Evolutionary conservation across 2,113 vertebrate genomes (phyloP), one percentile per base, ranked within the genome.

Genomic region (Pseudorhombus dupliciocellatus): DNA sequence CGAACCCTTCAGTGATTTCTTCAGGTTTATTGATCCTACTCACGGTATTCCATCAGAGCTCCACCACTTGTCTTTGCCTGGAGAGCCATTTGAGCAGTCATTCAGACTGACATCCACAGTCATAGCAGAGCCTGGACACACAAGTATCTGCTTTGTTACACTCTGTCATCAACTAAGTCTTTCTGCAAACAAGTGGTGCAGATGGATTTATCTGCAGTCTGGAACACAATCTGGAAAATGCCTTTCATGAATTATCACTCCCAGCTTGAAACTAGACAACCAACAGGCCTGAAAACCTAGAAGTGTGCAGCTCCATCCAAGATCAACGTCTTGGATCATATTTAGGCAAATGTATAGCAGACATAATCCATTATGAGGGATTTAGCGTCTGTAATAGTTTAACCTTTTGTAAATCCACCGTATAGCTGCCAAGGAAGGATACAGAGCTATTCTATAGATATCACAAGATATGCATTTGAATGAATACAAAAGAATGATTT

Each of bases 121-220:
- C 95, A 97, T 96, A 69, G 92, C 92, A 90, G 81, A 90, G 79
- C 88, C 95, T 95, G 88, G 26, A 66, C 22, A 83, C 31, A 75
- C 14, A 68, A 8, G 75, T 18, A 76, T 12, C 0, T 20, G 20
- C 10, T 5, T 55, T 50, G 15, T 67, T 70, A 70, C n/a, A 21
- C 7, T 48, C 8, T 14, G 44, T 37, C 21, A 42, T 8, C 40
- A 6, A 54, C 14, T 9, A 16, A 4, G 24, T 59, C 21, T 51
- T 26, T 24, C 63, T 44, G 34, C 44, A 22, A 50, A 52, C 20
- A 56, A 9, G 5, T 25, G 8, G 11, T 14, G n/a, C 48, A 8
- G 6, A 44, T 28, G 22, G 26, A 16, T 7, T 68, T 31, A 25
- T 11, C 1, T 21, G 24, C 21, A 53, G 2, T 4, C 15, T 54